Base-by-base conservation (phyloP, 1,140 invertebrate genomes). In the Teleogryllus occipitalis region DNA sequence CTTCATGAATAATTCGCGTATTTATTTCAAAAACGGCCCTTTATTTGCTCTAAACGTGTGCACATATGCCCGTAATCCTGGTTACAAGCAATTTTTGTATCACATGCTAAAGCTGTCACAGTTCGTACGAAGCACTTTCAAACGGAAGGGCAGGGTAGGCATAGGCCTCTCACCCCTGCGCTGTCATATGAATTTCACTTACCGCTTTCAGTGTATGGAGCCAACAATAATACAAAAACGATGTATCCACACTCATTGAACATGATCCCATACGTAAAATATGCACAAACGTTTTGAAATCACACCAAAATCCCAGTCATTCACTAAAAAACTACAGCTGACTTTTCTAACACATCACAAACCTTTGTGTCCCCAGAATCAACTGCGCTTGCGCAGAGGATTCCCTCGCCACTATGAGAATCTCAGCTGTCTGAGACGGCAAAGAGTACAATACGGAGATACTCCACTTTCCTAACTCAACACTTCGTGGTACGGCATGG, bases 171-270 rank as follows among this genome's bases (percentile, higher is more conserved):
- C 76, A 77, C 47, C 76, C 76, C 76, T 48, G 21, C 48, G 75
- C n/a, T 76, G 76, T 77, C 76, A 77, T 48, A 77, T n/a, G n/a
- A 4, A 21, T 54, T 49, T 12, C 74, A 87, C 86, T 87, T 80
- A 88, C 87, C 87, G 82, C 87, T 87, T 82, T 87, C 86, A 82
- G 87, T 88, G 84, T 87, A 85, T 76, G 87, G 87, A 79, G 87
- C 85, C 80, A 88, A 83, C 79, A 88, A 85, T 80, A 89, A 86
- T 84, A 89, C 83, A 86, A 89, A 88, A 83, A 87, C 85, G 84
- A 87, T 86, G 83, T 88, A 88, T 88, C 87, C 87, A 88, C 88
- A 88, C 86, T 88, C 88, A 88, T 87, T 89, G 82, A 89, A 87
- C 88, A 89, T 89, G 88, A 87, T 89, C 85, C 84, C 84, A 85